These are phyloP conservation scores for Amitus sp. DNA, from an alignment of 2,888 invertebrate species.

Conservation along the genomic window DNA sequence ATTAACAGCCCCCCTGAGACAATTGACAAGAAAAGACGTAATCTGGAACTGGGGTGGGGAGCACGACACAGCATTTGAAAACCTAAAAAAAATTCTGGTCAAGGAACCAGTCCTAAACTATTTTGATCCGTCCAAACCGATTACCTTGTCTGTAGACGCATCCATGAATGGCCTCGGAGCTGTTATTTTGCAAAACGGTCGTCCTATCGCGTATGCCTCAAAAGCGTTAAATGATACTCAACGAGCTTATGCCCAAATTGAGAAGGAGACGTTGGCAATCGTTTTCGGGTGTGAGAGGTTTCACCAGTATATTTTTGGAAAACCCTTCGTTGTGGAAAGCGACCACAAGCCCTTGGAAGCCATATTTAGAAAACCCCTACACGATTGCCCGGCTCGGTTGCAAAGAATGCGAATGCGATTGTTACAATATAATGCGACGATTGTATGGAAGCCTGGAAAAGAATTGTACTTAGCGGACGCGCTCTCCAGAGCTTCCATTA, in stretches of 20 bases:
- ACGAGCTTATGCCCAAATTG: conserved; percentile 44
- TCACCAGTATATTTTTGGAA: conserved; percentile 27
- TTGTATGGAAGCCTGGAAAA: conserved; percentile 45
- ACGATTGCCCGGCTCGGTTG: conserved; percentile 20
- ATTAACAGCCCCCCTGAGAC: conserved; percentile 33
- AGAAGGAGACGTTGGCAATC: conserved; percentile 47
- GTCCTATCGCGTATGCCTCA: conserved; percentile 44
- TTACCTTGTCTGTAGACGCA: conserved; percentile 23
- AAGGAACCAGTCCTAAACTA: conserved; percentile 20
- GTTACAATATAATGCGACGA: conserved; percentile 26
- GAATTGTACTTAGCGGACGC: conserved; percentile 48
- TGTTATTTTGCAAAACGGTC: conserved; percentile 42
- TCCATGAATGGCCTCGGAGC: conserved; percentile 30
- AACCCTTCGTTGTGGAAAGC: conserved; percentile 20
- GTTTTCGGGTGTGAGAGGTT: conserved; percentile 42
- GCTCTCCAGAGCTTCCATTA: conserved; percentile 42
- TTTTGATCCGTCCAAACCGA: conserved; percentile 17
- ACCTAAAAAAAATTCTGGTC: conserved; percentile 34
- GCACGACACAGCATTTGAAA: conserved; percentile 40
- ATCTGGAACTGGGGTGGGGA: conserved; percentile 45
- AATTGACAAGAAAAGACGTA: conserved; percentile 42
- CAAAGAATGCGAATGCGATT: conserved; percentile 17
- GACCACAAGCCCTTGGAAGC: conserved; percentile 31
- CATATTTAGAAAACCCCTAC: conserved; percentile 46
- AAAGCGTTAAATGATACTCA: conserved; percentile 44